Conservation (phyloP, 2,113 vertebrate species). For the Holacanthus passer region DNA sequence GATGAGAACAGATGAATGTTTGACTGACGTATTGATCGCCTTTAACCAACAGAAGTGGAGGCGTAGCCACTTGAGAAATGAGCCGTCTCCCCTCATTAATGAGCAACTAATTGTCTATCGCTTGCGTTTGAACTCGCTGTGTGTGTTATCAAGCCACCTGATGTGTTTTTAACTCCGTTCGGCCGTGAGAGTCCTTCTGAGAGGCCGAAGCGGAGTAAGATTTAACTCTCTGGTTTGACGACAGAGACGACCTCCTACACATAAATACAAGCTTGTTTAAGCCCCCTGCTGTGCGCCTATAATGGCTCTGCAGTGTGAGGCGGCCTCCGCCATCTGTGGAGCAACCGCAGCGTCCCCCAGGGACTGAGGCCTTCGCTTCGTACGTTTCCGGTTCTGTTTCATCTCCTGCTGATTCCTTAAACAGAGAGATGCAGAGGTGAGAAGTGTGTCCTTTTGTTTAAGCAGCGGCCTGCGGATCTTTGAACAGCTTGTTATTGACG, state of each 20-base stretch:
- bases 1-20: slow-evolving; percentile 38
- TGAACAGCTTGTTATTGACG: slow-evolving; percentile 61
- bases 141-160: slow-evolving; percentile 53
- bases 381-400: slow-evolving; percentile 47
- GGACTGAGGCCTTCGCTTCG: slow-evolving; percentile 36
- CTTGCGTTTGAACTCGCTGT: neutral
- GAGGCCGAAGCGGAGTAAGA: neutral
- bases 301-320: slow-evolving; percentile 41
- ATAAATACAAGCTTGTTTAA: slow-evolving; percentile 36
- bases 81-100: slow-evolving; percentile 41
- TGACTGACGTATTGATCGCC: slow-evolving; percentile 62
- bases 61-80: slow-evolving; percentile 44
- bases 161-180: slow-evolving; percentile 45
- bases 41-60: slow-evolving; percentile 61
- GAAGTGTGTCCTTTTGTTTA: slow-evolving; percentile 56
- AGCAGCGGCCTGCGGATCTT: slow-evolving; percentile 6
- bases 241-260: slow-evolving; percentile 12
- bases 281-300: slow-evolving; percentile 52
- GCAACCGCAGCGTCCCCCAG: slow-evolving; percentile 9
- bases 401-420: slow-evolving; percentile 44
- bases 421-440: slow-evolving; percentile 38
- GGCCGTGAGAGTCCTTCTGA: slow-evolving; percentile 18
- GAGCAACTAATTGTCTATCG: slow-evolving; percentile 49
- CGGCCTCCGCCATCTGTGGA: slow-evolving; percentile 67
- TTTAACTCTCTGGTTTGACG: too few species aligned